These are phyloP conservation scores for Lepidurus packardi DNA, from an alignment of 1,140 invertebrate genomes.

Conservation along the genomic window DNA sequence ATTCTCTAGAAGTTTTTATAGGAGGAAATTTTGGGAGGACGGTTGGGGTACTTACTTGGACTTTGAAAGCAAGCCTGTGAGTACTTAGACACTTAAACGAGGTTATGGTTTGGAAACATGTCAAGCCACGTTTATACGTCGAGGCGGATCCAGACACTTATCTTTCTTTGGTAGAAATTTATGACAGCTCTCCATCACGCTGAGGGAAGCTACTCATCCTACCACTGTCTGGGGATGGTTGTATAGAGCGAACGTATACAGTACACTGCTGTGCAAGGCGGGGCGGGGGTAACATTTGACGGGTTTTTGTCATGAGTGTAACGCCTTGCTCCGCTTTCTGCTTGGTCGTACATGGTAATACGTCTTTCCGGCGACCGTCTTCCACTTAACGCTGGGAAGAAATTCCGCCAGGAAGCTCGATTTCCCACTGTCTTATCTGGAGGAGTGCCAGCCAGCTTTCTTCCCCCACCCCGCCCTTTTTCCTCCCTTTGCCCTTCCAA, in stretches of 20 bases:
- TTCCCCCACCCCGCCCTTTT: neutral
- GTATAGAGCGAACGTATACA: neutral
- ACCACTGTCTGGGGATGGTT: neutral
- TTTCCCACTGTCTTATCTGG: neutral
- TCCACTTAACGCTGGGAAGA: neutral
- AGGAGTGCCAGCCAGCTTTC: neutral
- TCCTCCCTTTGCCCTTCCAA: neutral
- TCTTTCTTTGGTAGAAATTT: neutral
- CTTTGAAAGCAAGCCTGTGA: too few relatives aligned
- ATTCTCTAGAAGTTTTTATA: too few relatives aligned
- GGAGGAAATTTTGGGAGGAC: too few relatives aligned
- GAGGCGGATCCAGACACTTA: neutral
- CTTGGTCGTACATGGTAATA: neutral
- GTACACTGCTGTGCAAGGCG: neutral
- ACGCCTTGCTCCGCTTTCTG: neutral
- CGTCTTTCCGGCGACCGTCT: neutral
- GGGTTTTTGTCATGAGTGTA: neutral
- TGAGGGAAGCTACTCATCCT: neutral
- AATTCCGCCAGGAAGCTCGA: neutral
- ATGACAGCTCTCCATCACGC: conserved; percentile 5
- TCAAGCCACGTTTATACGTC: neutral
- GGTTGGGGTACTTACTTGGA: too few relatives aligned
- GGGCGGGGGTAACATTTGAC: neutral
- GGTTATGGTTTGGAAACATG: conserved; percentile 19
- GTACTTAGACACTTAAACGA: neutral